Base-by-base conservation (phyloP, 2,113 vertebrate genomes). In the Mungos mungo region DNA sequence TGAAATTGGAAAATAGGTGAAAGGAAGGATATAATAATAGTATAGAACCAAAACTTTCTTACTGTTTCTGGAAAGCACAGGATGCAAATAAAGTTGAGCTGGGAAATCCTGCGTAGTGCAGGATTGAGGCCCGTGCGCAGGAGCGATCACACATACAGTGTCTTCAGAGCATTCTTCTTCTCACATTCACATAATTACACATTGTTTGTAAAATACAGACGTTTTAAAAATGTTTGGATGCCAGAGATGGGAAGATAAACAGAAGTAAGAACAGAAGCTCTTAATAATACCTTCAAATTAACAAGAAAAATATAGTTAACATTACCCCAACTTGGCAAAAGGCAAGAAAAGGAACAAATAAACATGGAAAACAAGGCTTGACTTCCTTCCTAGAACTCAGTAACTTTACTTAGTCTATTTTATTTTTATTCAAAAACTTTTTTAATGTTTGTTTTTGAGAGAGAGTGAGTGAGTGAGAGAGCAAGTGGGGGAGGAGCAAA, bases 1-100 rank as follows among this genome's bases (percentile, higher is more conserved):
- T 92, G 60, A 92, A 95, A 86, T 66, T 88, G 57, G n/a, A 54
- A 95, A 94, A 57, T 52, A 74, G 29, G n/a, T 82, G 31, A 87
- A 88, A 74, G 27, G 21, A 79, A 54, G 4, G 81, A 31, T 29
- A n/a, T 50, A 66, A 69, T 68, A 93, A 23, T 63, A 15, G 15
- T 57, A 35, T 71, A 69, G 23, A 96, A 65, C 4, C 15, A 82
- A 38, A 52, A 80, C 60, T 71, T 86, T 13, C 1, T 81, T 92
- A 10, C n/a, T 72, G 2, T 57, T 23, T 93, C 38, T 79, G 4
- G 11, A 66, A 87, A 76, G 80, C 12, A n/a, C 25, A 69, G 33
- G 7, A 92, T 45, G 77, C 60, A 41, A 88, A 29, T 82, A 86
- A 88, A 31, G 19, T 38, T 50, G 65, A 71, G 2, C 7, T 31